Evolutionary conservation across 2,113 vertebrate species (phyloP).

Genomic region (Opisthocomus hoazin): DNA sequence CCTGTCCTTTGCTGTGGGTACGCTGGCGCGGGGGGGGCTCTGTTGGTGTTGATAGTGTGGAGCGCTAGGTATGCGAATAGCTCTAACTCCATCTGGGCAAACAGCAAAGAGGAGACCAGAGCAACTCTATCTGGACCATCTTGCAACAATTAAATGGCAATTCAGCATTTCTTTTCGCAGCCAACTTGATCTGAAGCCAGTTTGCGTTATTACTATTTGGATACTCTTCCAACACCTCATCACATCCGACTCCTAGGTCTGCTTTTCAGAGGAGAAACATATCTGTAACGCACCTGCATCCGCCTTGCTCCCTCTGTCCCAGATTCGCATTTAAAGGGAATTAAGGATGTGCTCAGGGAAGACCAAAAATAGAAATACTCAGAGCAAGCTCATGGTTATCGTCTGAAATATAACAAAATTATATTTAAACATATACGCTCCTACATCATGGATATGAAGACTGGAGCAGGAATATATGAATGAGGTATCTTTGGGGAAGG

Average conservation of each 20-base stretch:
- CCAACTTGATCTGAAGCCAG: background rate
- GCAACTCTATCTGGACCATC: background rate
- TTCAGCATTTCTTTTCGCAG: background rate
- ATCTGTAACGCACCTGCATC: background rate
- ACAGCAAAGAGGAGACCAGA: background rate
- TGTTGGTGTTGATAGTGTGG: background rate
- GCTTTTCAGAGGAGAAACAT: background rate
- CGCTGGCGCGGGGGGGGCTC: rapidly evolving
- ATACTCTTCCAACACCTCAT: background rate
- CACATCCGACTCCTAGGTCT: background rate
- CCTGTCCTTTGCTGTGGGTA: background rate
- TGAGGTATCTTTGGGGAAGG: background rate
- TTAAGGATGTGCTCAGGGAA: background rate
- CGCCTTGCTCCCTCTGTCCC: background rate
- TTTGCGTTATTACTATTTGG: background rate
- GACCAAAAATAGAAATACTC: slow-evolving; percentile 38
- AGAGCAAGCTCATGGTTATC: background rate
- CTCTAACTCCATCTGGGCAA: background rate
- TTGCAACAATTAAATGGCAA: background rate
- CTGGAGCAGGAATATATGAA: background rate
- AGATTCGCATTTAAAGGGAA: slow-evolving; percentile 43
- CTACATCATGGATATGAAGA: background rate
- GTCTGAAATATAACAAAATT: background rate
- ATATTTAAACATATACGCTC: background rate
- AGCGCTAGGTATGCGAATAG: background rate